Evolutionary conservation across 2,888 invertebrate genomes (phyloP).

Genomic region (Phortica okadai): DNA sequence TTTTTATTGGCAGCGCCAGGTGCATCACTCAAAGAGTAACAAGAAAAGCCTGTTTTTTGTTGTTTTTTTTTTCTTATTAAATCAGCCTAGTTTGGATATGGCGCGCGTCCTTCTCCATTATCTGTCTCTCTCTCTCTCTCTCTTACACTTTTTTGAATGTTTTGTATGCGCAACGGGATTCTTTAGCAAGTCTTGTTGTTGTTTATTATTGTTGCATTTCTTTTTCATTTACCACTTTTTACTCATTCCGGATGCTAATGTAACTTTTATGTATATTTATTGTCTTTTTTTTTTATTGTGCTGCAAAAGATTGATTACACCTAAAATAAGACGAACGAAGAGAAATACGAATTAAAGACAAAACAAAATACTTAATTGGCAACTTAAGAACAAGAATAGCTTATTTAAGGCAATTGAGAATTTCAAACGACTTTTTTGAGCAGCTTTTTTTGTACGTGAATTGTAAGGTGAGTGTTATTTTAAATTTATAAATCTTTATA

Average conservation of each 20-base stretch:
- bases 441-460: too few relatives aligned
- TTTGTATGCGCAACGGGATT: constrained; percentile 62
- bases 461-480: too few relatives aligned
- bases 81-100: constrained; percentile 10
- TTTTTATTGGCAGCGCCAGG: constrained; percentile 57
- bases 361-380: too few relatives aligned
- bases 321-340: too few relatives aligned
- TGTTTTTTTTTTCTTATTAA: constrained; percentile 19
- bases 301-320: too few relatives aligned
- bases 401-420: too few relatives aligned
- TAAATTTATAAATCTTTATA: too few relatives aligned
- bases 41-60: neutral
- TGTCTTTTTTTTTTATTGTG: neutral
- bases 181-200: constrained; percentile 36
- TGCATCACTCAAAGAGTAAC: constrained; percentile 22
- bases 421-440: too few relatives aligned
- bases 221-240: neutral
- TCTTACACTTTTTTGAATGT: constrained; percentile 55
- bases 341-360: too few relatives aligned
- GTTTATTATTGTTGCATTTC: constrained; percentile 5
- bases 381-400: too few relatives aligned
- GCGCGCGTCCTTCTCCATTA: neutral
- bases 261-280: constrained; percentile 40
- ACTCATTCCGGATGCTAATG: constrained; percentile 44
- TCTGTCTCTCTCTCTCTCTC: constrained; percentile 32